Evolutionary conservation across 1,140 invertebrate species (phyloP), one percentile per base, ranked within the genome.

Genomic region (Rhopalosiphum maidis): DNA sequence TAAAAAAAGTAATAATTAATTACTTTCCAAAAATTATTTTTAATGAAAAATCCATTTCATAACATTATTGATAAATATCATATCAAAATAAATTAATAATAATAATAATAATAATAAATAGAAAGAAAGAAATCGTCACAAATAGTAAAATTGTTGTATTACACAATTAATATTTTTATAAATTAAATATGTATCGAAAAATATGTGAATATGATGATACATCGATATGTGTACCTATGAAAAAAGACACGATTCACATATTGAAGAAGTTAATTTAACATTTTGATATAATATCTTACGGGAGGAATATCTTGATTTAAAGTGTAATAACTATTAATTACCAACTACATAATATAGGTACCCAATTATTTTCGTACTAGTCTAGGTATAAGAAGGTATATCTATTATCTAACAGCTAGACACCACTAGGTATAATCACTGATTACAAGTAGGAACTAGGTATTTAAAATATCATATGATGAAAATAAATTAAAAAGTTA

Each of bases 381-480:
- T 37, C 11, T 68, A 68, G 11, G 30, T n/a, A 15, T 68, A n/a
- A 68, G 25, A 30, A 30, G 25, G n/a, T n/a, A n/a, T n/a, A 15
- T 2, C 11, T 30, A 55, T 55, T 55, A 60, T 30, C 30, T n/a
- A 68, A 22, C 30, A 0, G n/a, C 4, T n/a, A 11, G 43, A 11
- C 11, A 46, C 11, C 11, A 46, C 37, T 37, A 48, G 2, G 48
- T 48, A 68, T 68, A 68, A n/a, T n/a, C 11, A 68, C 60, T 68
- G 60, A 68, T 68, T n/a, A 68, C 25, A 68, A 68, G 3, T 68
- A 68, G 60, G 60, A 68, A 68, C 30, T n/a, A 68, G 15, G 30
- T n/a, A n/a, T 68, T 68, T n/a, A 68, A n/a, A 60, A 60, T 60
- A 68, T 68, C n/a, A 68, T 68, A 68, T 68, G 30, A 68, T 68